Evolutionary conservation across 2,113 vertebrate species (phyloP).

Genomic region (Mystacornis crossleyi): DNA sequence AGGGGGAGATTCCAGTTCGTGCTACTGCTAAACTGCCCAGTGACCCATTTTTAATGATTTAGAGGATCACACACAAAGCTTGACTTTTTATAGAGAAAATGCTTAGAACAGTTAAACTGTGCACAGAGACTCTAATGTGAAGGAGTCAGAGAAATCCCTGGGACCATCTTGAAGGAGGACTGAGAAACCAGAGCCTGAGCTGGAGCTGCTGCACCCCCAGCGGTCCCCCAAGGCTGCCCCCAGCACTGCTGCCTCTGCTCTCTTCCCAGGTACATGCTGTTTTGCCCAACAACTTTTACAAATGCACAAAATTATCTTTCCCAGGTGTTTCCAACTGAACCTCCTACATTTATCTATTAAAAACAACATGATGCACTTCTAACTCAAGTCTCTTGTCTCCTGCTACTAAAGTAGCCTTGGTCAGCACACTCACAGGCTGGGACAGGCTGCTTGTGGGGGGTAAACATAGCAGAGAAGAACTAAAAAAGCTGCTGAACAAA

Average conservation of each 20-base stretch:
- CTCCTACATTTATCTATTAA: background rate
- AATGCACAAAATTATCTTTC: background rate
- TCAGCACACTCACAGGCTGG: conserved; percentile 25
- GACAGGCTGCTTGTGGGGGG: conserved; percentile 8
- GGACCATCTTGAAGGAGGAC: background rate
- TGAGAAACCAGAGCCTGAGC: background rate
- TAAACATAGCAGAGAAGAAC: background rate
- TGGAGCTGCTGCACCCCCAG: background rate
- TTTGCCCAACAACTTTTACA: conserved; percentile 4
- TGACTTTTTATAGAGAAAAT: background rate
- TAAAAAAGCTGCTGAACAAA: conserved; percentile 53
- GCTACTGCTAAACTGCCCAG: background rate
- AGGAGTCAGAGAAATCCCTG: background rate
- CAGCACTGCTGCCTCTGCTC: background rate
- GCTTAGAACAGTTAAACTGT: background rate
- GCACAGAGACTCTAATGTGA: background rate
- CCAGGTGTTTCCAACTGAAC: conserved; percentile 13
- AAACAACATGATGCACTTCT: background rate
- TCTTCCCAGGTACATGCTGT: background rate
- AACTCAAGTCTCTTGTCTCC: conserved; percentile 7
- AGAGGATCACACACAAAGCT: background rate
- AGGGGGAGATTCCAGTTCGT: background rate
- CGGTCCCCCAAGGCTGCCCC: background rate
- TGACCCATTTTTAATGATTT: background rate
- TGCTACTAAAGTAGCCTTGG: conserved; percentile 34